Evolutionary conservation across 2,113 vertebrate species (phyloP).

Genomic region (Gorsachius goisagi): DNA sequence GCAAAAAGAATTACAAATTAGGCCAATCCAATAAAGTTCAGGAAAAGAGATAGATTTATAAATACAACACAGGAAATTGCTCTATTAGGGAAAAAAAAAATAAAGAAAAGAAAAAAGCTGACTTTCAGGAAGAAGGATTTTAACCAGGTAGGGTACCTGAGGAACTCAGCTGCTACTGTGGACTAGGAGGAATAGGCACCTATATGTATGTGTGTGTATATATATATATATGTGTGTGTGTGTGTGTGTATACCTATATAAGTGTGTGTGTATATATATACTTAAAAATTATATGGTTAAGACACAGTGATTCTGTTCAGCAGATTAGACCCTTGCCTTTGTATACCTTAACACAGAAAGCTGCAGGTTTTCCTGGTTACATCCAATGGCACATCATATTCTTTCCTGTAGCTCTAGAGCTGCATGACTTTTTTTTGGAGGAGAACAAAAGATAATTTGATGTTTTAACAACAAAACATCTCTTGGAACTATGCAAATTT

Average conservation of each 20-base stretch:
- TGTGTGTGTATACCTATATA: background rate
- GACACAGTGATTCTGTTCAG: background rate
- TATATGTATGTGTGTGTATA: no score
- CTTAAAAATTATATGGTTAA: background rate
- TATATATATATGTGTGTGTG: rapidly evolving
- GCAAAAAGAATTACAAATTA: background rate
- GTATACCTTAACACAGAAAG: background rate
- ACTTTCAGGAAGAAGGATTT: background rate
- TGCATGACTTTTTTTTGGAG: background rate
- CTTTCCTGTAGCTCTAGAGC: background rate
- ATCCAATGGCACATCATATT: background rate
- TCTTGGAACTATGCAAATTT: background rate
- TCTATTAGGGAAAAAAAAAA: background rate
- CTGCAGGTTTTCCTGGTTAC: background rate
- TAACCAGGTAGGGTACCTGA: background rate
- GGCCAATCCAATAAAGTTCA: background rate
- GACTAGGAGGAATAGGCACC: background rate
- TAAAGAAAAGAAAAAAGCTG: background rate
- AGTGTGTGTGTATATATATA: background rate
- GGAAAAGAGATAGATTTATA: background rate
- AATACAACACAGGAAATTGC: background rate
- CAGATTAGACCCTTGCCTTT: background rate
- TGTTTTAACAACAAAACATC: background rate
- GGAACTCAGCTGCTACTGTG: background rate
- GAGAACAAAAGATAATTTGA: background rate